Conservation (phyloP, 1,140 invertebrate species). For the Temnothorax nylanderi region DNA sequence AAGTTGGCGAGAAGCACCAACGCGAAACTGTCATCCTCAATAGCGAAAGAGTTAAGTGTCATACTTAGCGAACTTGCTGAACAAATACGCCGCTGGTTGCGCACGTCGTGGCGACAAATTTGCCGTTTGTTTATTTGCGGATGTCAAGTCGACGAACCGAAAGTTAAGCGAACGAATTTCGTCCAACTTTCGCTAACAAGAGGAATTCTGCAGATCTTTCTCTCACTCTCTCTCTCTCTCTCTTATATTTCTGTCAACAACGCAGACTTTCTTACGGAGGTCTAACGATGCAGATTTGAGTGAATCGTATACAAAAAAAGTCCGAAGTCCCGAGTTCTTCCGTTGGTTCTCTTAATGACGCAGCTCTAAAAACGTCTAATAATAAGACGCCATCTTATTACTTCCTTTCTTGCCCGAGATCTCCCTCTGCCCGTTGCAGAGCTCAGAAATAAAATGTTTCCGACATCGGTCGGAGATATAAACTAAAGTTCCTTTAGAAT, state of each 20-base stretch:
- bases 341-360: conserved; percentile 29
- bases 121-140: conserved; percentile 42
- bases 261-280: conserved; percentile 17
- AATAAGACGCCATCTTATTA: conserved; percentile 38
- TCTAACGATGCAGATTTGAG: conserved; percentile 42
- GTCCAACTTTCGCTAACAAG: conserved; percentile 49
- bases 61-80: conserved; percentile 43
- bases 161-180: conserved; percentile 50
- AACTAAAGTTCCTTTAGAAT: neutral
- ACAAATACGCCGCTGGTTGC: conserved; percentile 40
- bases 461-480: neutral
- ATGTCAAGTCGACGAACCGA: conserved; percentile 30
- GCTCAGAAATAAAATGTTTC: conserved; percentile 38
- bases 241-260: conserved; percentile 50
- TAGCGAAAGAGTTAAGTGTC: conserved; percentile 52
- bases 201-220: conserved; percentile 30
- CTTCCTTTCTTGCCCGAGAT: conserved; percentile 5
- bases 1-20: conserved; percentile 24
- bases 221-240: conserved; percentile 13
- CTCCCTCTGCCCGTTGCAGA: neutral
- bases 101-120: conserved; percentile 41
- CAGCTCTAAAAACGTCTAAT: conserved; percentile 33
- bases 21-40: conserved; percentile 28
- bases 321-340: neutral
- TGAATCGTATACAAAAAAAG: conserved; percentile 31